These are phyloP conservation scores for Ceratotherium simum DNA, from an alignment of 2,113 vertebrate genomes.

Conservation along the genomic window DNA sequence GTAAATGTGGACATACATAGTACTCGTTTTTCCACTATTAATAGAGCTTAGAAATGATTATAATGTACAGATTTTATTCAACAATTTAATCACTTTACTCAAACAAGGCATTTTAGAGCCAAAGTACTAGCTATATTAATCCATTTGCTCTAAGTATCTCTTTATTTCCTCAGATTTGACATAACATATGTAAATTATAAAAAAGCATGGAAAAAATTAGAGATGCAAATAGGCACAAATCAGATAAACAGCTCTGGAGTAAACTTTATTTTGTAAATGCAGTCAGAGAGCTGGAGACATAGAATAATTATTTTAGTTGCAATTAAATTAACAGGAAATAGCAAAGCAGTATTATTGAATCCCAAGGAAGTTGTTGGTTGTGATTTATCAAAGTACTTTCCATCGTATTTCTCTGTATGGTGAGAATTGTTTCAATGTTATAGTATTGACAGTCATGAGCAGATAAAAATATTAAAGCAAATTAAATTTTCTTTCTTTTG, in stretches of 20 bases:
- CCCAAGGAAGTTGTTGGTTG: conserved; percentile 7
- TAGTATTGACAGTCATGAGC: background rate
- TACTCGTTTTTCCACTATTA: background rate
- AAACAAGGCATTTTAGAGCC: background rate
- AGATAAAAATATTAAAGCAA: conserved; percentile 41
- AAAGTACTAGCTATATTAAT: background rate
- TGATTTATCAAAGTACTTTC: background rate
- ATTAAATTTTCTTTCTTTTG: background rate
- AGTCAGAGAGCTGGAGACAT: background rate
- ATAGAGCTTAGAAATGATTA: background rate
- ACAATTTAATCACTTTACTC: background rate
- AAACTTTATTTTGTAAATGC: conserved; percentile 25
- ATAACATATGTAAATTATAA: background rate
- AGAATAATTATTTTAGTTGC: conserved; percentile 39
- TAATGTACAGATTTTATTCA: background rate
- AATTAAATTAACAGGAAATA: conserved; percentile 49
- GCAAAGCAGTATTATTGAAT: conserved; percentile 40
- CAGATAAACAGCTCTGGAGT: background rate
- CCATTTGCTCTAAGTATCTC: background rate
- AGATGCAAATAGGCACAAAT: background rate
- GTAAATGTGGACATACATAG: background rate
- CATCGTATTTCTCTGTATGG: background rate
- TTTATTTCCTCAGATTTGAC: background rate
- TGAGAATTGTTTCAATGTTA: background rate
- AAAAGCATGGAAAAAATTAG: background rate